Percentiles rank a stretch among this genome's conserved stretches.
phyloP scores from a whole-genome alignment of 2,888 invertebrate species.

The Agriopis aurantiaria region DNA sequence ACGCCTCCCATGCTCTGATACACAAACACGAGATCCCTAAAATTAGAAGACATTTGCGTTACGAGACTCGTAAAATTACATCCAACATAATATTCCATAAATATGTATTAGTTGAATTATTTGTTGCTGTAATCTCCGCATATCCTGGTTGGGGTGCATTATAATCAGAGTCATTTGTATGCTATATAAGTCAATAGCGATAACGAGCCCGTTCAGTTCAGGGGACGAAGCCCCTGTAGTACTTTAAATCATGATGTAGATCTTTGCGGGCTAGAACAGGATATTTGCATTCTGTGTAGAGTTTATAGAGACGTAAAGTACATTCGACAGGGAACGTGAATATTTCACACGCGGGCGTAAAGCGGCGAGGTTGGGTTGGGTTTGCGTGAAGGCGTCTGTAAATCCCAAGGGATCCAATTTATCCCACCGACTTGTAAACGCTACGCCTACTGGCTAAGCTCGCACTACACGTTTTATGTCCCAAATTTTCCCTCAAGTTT shows the following conservation, averaged over 20 bases:
- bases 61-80: slow-evolving; percentile 34
- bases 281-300: slow-evolving; percentile 48
- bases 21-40: slow-evolving; percentile 42
- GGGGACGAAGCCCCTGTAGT: slow-evolving; percentile 32
- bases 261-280: slow-evolving; percentile 40
- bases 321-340: slow-evolving; percentile 67
- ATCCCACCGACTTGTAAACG: slow-evolving; percentile 70
- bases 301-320: slow-evolving; percentile 52
- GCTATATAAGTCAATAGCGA: slow-evolving; percentile 44
- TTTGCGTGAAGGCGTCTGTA: slow-evolving; percentile 69
- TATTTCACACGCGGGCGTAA: slow-evolving; percentile 70
- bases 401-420: slow-evolving; percentile 81
- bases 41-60: slow-evolving; percentile 46
- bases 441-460: slow-evolving; percentile 66
- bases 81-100: slow-evolving; percentile 31
- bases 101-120: slow-evolving; percentile 35
- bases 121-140: slow-evolving; percentile 32
- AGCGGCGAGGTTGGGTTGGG: slow-evolving; percentile 57
- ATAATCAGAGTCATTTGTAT: slow-evolving; percentile 46
- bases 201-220: slow-evolving; percentile 35
- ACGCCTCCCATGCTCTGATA: slow-evolving; percentile 44
- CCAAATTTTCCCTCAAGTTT: slow-evolving; percentile 66
- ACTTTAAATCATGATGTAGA: slow-evolving; percentile 43
- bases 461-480: slow-evolving; percentile 67
- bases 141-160: slow-evolving; percentile 45